Conservation (phyloP, 2,888 invertebrate genomes). For the Ennomos fuscantarius region DNA sequence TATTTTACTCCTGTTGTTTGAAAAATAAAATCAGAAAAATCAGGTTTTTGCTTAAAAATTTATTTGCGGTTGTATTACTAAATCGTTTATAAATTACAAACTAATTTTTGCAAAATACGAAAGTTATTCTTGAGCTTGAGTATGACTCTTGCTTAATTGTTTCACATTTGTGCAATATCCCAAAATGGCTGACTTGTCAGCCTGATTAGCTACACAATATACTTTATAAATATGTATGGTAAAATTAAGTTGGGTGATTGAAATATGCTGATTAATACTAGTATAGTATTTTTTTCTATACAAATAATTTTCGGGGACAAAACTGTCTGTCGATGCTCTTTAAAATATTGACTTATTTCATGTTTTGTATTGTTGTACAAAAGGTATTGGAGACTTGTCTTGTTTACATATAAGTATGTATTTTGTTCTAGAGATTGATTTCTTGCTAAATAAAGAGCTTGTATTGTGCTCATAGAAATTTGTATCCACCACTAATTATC, state of each 20-base stretch:
- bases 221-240: constrained; percentile 7
- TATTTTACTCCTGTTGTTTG: neutral
- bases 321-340: neutral
- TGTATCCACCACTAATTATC: too few species aligned
- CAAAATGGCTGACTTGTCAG: constrained; percentile 14
- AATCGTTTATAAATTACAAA: constrained; percentile 10
- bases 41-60: constrained; percentile 23
- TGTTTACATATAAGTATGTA: too few species aligned
- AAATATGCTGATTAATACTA: too few species aligned
- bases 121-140: constrained; percentile 7
- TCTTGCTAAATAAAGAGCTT: too few species aligned
- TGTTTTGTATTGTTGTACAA: too few species aligned
- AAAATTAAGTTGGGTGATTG: neutral
- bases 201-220: constrained; percentile 2
- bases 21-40: neutral
- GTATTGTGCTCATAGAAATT: too few species aligned
- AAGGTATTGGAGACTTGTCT: too few species aligned
- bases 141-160: constrained; percentile 7
- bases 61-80: constrained; percentile 22
- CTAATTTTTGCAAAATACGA: neutral
- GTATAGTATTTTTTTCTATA: neutral
- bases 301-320: neutral
- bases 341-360: too few species aligned
- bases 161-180: constrained; percentile 2
- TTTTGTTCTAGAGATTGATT: too few species aligned